Evolutionary conservation across 2,113 vertebrate genomes (phyloP).

Genomic region (Vidua macroura): DNA sequence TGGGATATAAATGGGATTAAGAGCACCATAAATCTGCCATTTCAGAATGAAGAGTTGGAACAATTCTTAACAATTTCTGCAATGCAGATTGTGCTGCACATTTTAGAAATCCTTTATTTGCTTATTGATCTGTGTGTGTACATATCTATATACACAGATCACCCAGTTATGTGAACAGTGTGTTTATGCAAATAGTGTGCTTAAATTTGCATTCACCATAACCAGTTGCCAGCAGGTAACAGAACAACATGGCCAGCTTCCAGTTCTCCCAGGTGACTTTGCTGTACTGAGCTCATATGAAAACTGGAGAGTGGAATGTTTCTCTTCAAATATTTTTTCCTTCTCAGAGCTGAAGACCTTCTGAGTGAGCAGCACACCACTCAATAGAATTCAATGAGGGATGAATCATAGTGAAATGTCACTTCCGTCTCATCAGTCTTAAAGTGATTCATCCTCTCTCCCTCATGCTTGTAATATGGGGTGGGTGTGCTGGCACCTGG

Average conservation of each 20-base stretch:
- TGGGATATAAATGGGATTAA: slow-evolving; percentile 55
- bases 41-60: slow-evolving; percentile 8
- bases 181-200: background rate
- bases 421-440: slow-evolving; percentile 43
- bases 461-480: background rate
- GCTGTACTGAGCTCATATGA: background rate
- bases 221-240: background rate
- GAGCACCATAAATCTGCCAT: slow-evolving; percentile 51
- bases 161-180: background rate
- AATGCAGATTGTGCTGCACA: background rate
- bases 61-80: slow-evolving; percentile 12
- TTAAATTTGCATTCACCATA: background rate
- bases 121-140: background rate
- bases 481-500: background rate
- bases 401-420: slow-evolving; percentile 46
- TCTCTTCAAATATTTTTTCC: background rate
- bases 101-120: slow-evolving; percentile 22
- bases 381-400: background rate
- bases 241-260: background rate
- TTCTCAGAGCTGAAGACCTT: background rate
- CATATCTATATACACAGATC: background rate
- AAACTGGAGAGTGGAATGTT: background rate
- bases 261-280: background rate
- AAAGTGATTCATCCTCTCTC: slow-evolving; percentile 12
- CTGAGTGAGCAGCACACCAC: background rate